These are phyloP conservation scores for Conops quadrifasciatus DNA, from an alignment of 2,888 invertebrate genomes.

Conservation along the genomic window DNA sequence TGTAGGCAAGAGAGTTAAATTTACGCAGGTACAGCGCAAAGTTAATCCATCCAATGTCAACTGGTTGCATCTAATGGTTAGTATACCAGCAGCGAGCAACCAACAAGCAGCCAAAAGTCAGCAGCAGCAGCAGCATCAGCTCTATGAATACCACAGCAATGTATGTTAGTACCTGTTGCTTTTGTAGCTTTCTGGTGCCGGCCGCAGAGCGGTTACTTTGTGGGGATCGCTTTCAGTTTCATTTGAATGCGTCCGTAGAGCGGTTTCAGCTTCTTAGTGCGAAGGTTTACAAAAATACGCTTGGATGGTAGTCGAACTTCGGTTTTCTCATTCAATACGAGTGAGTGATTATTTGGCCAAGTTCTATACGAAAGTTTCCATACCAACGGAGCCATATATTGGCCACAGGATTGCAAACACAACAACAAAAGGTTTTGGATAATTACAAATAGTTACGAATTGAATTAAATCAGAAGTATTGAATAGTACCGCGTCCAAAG, in stretches of 20 bases:
- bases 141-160: too few relatives aligned
- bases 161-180: too few relatives aligned
- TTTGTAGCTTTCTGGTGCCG: too few relatives aligned
- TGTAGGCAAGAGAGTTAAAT: not conserved
- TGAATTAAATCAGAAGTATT: too few relatives aligned
- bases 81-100: too few relatives aligned
- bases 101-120: too few relatives aligned
- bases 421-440: too few relatives aligned
- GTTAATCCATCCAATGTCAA: constrained; percentile 3
- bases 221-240: constrained; percentile 8
- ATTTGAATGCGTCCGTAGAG: not conserved
- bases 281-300: not conserved
- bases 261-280: not conserved
- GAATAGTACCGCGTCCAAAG: too few relatives aligned
- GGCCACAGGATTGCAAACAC: too few relatives aligned
- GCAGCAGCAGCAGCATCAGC: too few relatives aligned
- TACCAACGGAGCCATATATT: not conserved
- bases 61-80: constrained; percentile 2
- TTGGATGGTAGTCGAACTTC: not conserved
- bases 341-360: not conserved
- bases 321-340: not conserved
- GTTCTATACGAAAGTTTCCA: not conserved
- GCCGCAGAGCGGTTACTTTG: too few relatives aligned
- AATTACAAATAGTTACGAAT: too few relatives aligned
- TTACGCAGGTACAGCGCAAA: not conserved